Conservation (phyloP, 2,888 invertebrate genomes). For the Troides helena region DNA sequence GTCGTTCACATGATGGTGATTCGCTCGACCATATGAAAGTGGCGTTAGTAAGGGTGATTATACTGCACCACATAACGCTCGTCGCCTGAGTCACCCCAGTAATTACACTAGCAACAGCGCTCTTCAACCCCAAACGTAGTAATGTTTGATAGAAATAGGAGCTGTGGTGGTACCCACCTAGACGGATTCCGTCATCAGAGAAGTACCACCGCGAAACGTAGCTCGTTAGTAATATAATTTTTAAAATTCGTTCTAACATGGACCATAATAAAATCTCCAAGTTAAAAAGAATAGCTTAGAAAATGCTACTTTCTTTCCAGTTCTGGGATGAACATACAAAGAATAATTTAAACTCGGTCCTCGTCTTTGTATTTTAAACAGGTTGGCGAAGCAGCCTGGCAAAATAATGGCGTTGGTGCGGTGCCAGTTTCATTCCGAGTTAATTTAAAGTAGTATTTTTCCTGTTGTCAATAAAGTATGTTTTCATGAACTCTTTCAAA, state of each 20-base stretch:
- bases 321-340: conserved; percentile 21
- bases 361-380: conserved; percentile 27
- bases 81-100: too few species aligned
- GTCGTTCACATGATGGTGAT: too few species aligned
- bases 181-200: too few species aligned
- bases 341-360: conserved; percentile 23
- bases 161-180: too few species aligned
- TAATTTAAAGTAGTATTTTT: conserved; percentile 24
- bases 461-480: conserved; percentile 22
- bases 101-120: too few species aligned
- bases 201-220: not conserved
- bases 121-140: too few species aligned
- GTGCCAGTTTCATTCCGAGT: conserved; percentile 25
- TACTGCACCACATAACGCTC: too few species aligned
- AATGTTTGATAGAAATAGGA: too few species aligned
- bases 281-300: conserved; percentile 17
- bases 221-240: not conserved
- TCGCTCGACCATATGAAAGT: too few species aligned
- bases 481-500: conserved; percentile 13
- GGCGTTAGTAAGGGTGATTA: too few species aligned
- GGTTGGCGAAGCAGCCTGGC: conserved; percentile 22
- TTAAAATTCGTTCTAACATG: not conserved
- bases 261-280: not conserved
- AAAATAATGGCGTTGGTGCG: conserved; percentile 26
- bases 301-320: conserved; percentile 19